Conservation (phyloP, 1,140 invertebrate species). For the Penaeus chinensis region DNA sequence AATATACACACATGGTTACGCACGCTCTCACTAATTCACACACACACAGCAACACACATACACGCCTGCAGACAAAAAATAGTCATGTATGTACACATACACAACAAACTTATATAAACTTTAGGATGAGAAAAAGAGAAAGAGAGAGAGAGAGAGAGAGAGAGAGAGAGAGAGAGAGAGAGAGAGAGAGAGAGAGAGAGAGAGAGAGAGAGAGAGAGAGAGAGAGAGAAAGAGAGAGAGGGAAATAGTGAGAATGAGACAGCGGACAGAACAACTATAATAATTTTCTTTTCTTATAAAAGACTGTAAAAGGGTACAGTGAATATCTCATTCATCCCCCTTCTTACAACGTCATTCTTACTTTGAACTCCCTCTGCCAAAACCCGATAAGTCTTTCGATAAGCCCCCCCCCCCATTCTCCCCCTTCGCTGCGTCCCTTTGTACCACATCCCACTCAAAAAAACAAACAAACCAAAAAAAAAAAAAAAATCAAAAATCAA, state of each 20-base stretch:
- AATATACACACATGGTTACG: too few relatives aligned
- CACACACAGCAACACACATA: too few relatives aligned
- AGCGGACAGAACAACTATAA: background rate
- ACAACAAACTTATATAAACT: background rate
- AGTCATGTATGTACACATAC: background rate
- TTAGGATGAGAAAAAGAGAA: constrained; percentile 4
- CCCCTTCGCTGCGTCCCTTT: too few relatives aligned
- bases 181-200: background rate
- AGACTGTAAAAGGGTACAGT: background rate
- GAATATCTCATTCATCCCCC: background rate
- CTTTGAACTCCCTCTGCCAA: too few relatives aligned
- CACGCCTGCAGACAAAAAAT: background rate
- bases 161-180: background rate
- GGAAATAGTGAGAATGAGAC: background rate
- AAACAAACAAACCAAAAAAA: too few relatives aligned
- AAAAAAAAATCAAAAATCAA: too few relatives aligned
- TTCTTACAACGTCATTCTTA: too few relatives aligned
- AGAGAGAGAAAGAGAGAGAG: background rate
- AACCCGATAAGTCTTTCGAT: too few relatives aligned
- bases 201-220: background rate
- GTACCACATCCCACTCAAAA: too few relatives aligned
- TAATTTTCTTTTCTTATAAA: background rate
- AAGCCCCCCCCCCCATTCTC: too few relatives aligned
- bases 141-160: constrained; percentile 1
- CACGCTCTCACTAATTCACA: too few relatives aligned